Base-by-base conservation (phyloP, 2,113 vertebrate genomes). In the Trochalopteron elliotii region DNA sequence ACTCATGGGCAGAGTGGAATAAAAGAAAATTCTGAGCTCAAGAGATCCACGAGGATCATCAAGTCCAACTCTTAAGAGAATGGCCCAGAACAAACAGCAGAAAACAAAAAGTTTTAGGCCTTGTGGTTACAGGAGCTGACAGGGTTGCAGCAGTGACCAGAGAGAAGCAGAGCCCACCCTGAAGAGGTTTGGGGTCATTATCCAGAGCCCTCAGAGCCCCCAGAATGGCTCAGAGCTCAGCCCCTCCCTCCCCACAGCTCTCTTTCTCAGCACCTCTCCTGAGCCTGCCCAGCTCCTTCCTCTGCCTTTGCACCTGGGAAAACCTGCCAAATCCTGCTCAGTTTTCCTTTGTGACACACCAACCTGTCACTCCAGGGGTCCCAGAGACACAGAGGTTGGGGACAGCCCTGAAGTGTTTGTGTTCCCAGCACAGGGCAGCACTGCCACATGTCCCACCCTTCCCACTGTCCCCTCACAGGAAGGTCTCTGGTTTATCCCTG, bases 1-100 rank as follows among this genome's bases (percentile, higher is more conserved):
- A 5, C 6, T 84, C 18, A 3, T 1, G 9, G n/a, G 52, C 45
- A 83, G 44, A 15, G 2, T 0, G 2, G 16, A 49, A 56, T 69
- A 14, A 52, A 27, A 52, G 7, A 68, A 30, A 25, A 45, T 15
- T 12, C 28, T 25, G 33, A 60, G 37, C n/a, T 60, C 28, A 23
- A 81, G 45, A 37, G 33, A 67, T 16, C 39, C 15, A 17, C 0
- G 0, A n/a, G 24, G 5, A 87, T 55, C 19, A 39, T 45, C n/a
- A 11, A n/a, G 23, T 59, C 12, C 28, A 59, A 8, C 33, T 74
- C 52, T n/a, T 30, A 24, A 30, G 37, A 17, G 60, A 74, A 50
- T 19, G 37, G 22, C 11, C 8, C 68, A 55, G 53, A 90, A 15
- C 11, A 64, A 90, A 4, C n/a, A 39, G 16, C 0, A 1, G 16